Conservation (phyloP, 1,140 invertebrate species). For the Heliothis virescens region DNA sequence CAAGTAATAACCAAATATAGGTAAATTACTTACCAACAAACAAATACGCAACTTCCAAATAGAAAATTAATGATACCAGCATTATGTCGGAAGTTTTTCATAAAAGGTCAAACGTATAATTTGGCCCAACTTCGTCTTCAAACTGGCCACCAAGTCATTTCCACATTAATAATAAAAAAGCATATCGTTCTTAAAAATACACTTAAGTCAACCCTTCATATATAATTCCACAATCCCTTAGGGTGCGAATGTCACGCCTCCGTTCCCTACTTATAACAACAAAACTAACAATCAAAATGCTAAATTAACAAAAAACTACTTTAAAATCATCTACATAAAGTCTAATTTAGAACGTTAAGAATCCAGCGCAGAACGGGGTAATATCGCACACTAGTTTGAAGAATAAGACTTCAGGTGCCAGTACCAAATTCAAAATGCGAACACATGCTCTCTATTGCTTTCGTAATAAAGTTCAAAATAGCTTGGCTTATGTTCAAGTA, state of each 20-base stretch:
- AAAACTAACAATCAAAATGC: slow-evolving; percentile 63
- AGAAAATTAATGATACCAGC: neutral
- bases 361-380: slow-evolving; percentile 65
- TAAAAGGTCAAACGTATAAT: slow-evolving; percentile 37
- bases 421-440: slow-evolving; percentile 46
- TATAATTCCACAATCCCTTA: slow-evolving; percentile 78
- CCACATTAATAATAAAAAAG: slow-evolving; percentile 73
- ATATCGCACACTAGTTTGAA: slow-evolving; percentile 76
- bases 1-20: no score
- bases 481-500: slow-evolving; percentile 54
- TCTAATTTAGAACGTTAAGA: slow-evolving; percentile 50
- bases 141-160: slow-evolving; percentile 66
- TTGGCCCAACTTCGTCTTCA: slow-evolving; percentile 1
- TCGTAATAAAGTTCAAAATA: slow-evolving; percentile 56
- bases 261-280: slow-evolving; percentile 75
- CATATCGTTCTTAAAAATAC: slow-evolving; percentile 66
- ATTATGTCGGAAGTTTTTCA: neutral
- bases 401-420: slow-evolving; percentile 79
- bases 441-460: slow-evolving; percentile 48
- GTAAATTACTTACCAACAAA: neutral
- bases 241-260: slow-evolving; percentile 84
- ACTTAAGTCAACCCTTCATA: slow-evolving; percentile 83
- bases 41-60: neutral
- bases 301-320: slow-evolving; percentile 52
- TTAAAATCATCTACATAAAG: slow-evolving; percentile 50